Evolutionary conservation across 2,888 invertebrate species (phyloP).

Genomic region (Bombylius major): DNA sequence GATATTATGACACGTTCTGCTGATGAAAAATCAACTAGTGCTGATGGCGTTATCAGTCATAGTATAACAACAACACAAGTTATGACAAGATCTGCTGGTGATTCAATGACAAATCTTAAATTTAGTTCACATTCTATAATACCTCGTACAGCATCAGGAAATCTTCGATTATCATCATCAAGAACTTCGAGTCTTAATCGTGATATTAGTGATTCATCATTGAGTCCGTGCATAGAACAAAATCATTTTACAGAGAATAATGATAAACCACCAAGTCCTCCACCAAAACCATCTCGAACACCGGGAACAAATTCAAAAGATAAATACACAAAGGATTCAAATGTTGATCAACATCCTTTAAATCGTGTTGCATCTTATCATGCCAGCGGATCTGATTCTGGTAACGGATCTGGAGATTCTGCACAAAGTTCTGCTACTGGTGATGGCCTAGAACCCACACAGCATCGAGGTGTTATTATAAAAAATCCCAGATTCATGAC

Average conservation of each 20-base stretch:
- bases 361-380: slow-evolving; percentile 52
- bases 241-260: slow-evolving; percentile 46
- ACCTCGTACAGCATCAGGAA: slow-evolving; percentile 37
- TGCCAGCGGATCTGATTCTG: slow-evolving; percentile 78
- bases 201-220: slow-evolving; percentile 45
- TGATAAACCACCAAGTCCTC: slow-evolving; percentile 38
- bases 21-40: slow-evolving; percentile 41
- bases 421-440: slow-evolving; percentile 57
- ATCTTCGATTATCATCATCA: slow-evolving; percentile 37
- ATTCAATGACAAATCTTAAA: slow-evolving; percentile 24
- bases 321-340: slow-evolving; percentile 23
- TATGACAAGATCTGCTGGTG: slow-evolving; percentile 36
- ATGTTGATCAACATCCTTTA: slow-evolving; percentile 32
- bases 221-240: slow-evolving; percentile 46
- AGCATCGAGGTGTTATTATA: slow-evolving; percentile 47
- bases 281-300: slow-evolving; percentile 53
- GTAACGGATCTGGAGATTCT: slow-evolving; percentile 79
- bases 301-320: slow-evolving; percentile 36
- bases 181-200: slow-evolving; percentile 45
- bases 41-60: slow-evolving; percentile 39
- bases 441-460: slow-evolving; percentile 31
- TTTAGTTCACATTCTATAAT: slow-evolving; percentile 45
- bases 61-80: slow-evolving; percentile 26
- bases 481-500: slow-evolving; percentile 54
- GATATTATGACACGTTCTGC: slow-evolving; percentile 17